Conservation (phyloP, 2,113 vertebrate species). For the Leptodactylus fuscus region DNA sequence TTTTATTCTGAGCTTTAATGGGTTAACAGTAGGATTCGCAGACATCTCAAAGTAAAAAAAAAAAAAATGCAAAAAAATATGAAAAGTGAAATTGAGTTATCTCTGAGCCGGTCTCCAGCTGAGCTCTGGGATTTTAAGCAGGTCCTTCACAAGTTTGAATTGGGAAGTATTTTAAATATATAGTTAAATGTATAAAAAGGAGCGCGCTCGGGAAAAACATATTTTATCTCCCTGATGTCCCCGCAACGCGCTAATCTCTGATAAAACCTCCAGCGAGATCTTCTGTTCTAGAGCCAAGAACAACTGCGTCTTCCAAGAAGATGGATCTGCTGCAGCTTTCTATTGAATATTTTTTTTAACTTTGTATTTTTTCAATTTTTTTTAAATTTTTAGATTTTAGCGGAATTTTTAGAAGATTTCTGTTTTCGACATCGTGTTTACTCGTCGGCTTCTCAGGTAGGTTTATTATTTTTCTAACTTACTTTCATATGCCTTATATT, state of each 20-base stretch:
- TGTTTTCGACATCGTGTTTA: not conserved
- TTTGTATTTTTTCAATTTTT: not conserved
- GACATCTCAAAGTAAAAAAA: not conserved
- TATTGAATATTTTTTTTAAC: not conserved
- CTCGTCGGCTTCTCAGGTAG: not conserved
- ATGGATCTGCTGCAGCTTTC: not conserved
- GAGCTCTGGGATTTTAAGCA: slow-evolving; percentile 44
- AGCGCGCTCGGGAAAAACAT: not conserved
- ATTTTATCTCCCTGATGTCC: not conserved
- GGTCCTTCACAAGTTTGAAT: slow-evolving; percentile 26
- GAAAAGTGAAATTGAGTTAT: slow-evolving; percentile 46
- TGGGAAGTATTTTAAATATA: slow-evolving; percentile 22
- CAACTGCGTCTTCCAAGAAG: too few species aligned
- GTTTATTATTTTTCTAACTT: not conserved
- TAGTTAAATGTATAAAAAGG: not conserved
- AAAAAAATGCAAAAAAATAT: not conserved
- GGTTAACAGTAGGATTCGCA: not conserved
- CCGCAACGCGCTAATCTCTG: not conserved
- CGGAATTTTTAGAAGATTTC: not conserved
- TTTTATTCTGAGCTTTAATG: not conserved
- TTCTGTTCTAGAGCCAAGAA: not conserved
- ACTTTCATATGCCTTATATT: too few species aligned
- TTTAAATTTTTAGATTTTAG: not conserved
- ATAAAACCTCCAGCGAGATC: not conserved
- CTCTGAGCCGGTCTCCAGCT: slow-evolving; percentile 37